phyloP scores from a whole-genome alignment of 2,797 vertebrate genomes.

The Delichon dasypus region DNA sequence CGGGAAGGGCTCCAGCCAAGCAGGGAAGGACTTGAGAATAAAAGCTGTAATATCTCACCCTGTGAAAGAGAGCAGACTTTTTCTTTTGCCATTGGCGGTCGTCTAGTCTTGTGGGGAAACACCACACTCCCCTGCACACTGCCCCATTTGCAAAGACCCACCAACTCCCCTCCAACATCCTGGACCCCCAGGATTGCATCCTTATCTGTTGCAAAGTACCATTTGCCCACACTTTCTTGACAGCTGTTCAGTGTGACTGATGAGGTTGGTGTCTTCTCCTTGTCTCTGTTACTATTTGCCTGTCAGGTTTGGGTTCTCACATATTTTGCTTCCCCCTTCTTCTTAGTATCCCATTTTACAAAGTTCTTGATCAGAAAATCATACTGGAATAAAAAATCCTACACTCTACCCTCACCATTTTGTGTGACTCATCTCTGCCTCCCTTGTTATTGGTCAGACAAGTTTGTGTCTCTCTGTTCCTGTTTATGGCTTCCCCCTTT shows the following conservation, averaged over 20 bases:
- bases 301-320: neutral
- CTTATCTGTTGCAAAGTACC: neutral
- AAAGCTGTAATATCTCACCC: no score
- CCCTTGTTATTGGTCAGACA: neutral
- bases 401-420: neutral
- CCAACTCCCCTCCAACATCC: neutral
- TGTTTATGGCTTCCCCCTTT: neutral
- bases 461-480: neutral
- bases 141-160: neutral
- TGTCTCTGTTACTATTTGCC: neutral
- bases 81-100: no score
- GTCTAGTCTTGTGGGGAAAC: no score
- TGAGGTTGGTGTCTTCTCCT: neutral
- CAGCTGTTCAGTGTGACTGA: neutral
- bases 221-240: neutral
- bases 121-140: neutral
- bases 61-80: no score
- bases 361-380: neutral
- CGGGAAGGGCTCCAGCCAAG: no score
- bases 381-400: neutral
- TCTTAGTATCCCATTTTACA: neutral
- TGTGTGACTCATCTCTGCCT: neutral
- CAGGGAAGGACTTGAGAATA: no score
- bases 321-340: neutral
- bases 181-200: rapidly evolving